Evolutionary conservation across 2,113 vertebrate species (phyloP), one percentile per base, ranked within the genome.

Genomic region (Halcyon senegalensis): DNA sequence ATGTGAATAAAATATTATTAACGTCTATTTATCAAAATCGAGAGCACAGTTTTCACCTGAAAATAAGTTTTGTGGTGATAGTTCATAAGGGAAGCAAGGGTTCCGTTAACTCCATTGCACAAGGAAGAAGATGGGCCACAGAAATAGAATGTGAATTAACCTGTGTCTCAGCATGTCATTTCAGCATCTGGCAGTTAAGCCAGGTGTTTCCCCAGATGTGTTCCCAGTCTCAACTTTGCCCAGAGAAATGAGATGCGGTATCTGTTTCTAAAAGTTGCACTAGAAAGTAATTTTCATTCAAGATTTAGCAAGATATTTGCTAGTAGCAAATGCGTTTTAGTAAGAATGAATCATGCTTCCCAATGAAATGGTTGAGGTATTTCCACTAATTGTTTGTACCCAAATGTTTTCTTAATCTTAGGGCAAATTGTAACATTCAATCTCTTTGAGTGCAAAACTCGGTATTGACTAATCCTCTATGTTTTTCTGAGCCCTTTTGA

Each of bases 371-470:
- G 19, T 70, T 69, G 70, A 77, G 78, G 82, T 87, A 80, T 90
- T 95, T 96, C 70, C 90, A 63, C 64, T 87, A 89, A 93, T 62
- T 93, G 83, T 88, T 83, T 73, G 43, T 66, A 74, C 28, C 23
- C 37, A 73, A 84, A 75, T 82, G 23, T 91, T 91, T 94, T 82
- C 59, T 88, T 86, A 70, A 30, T 62, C 82, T 90, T 88, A 81
- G 48, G 80, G 27, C 51, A 3, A 16, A 4, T 67, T 85, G 66
- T 66, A 37, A 74, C 46, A 83, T 50, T 37, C 20, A n/a, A 9
- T 76, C 16, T 87, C 66, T 85, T 27, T 14, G 72, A 83, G 55
- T 39, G 13, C 43, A 63, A 59, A 82, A 46, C 37, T 59, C 62
- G 35, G 16, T 64, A 48, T 68, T 68, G 55, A 56, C 21, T 78